Evolutionary conservation across 1,140 invertebrate species (phyloP), one percentile per base, ranked within the genome.

Genomic region (Mylabris phalerata): DNA sequence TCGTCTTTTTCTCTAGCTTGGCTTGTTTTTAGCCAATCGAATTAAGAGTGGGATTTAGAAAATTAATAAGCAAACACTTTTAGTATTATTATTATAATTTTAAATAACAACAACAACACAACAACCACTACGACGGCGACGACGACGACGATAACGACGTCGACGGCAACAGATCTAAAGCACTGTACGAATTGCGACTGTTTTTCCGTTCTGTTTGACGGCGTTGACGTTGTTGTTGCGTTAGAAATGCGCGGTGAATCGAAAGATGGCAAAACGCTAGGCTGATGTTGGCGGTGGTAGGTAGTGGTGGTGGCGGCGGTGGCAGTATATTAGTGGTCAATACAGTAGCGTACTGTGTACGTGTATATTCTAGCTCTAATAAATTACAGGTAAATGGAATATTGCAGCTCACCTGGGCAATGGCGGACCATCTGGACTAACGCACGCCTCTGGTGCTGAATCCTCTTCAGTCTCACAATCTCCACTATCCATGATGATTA

Each of bases 401-500:
- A 13, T 19, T 50, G 56, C 43, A 3, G 42, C 44, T 66, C 58
- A 71, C 69, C 68, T 71, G 61, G 69, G 67, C 52, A 67, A 62
- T 57, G 62, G 46, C 45, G 62, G 61, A 26, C 63, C 66, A 44
- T 64, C 69, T 11, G 69, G 69, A 24, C 68, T 70, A 9, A 70
- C 69, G 61, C 69, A 71, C 56, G 66, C 61, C 63, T 71, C 69
- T 60, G 67, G 67, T 47, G 69, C 64, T 9, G 67, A 70, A 62
- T 71, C 69, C 41, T 69, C 68, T 55, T 71, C 69, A 19, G 69
- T 71, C 48, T 71, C 69, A 61, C 65, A 67, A 44, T 70, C 68
- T 7, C 67, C 66, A 56, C 63, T 71, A 32, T 69, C 69, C 65
- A 68, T 32, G 32, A 32, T 32, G 32, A 32, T 3, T 32, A 32